A percentile compares a stretch with the other conserved stretches of the same genome.
Conservation (phyloP, 2,888 invertebrate species). For the Deilephila elpenor region DNA sequence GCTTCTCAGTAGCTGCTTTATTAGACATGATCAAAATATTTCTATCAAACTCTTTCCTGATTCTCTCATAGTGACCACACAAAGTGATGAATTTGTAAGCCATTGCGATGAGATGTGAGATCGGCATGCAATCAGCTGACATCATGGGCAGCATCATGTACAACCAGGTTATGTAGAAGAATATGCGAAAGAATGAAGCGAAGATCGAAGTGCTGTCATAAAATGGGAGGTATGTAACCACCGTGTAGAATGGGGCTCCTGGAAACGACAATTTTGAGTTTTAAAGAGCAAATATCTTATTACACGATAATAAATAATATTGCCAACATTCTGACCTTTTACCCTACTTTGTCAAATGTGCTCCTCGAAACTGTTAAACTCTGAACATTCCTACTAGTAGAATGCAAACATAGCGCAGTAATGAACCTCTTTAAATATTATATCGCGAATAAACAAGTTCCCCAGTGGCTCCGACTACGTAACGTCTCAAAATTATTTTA, state of each 20-base stretch:
- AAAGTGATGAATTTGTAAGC: slow-evolving; percentile 71
- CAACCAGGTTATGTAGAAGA: slow-evolving; percentile 73
- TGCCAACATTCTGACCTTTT: background rate
- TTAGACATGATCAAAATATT: slow-evolving; percentile 52
- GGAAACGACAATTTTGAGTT: slow-evolving; percentile 36
- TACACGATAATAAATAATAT: background rate
- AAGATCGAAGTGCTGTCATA: slow-evolving; percentile 62
- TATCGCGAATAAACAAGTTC: slow-evolving; percentile 5
- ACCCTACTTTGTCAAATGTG: background rate
- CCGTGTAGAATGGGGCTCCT: slow-evolving; percentile 75
- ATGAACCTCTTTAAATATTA: slow-evolving; percentile 8
- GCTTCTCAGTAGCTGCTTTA: slow-evolving; percentile 53
- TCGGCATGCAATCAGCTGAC: slow-evolving; percentile 75
- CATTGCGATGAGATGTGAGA: slow-evolving; percentile 68
- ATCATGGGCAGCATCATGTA: slow-evolving; percentile 81
- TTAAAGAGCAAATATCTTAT: too few relatives aligned
- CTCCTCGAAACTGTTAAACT: background rate
- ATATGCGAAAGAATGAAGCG: slow-evolving; percentile 63
- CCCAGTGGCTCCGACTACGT: background rate
- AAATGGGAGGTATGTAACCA: slow-evolving; percentile 71
- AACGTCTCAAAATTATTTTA: slow-evolving; percentile 16
- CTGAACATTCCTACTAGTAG: background rate
- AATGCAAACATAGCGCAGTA: background rate
- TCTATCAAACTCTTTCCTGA: slow-evolving; percentile 58
- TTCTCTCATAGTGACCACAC: slow-evolving; percentile 62